These are phyloP conservation scores for Zophobas morio DNA, from an alignment of 1,140 invertebrate genomes.

Conservation along the genomic window DNA sequence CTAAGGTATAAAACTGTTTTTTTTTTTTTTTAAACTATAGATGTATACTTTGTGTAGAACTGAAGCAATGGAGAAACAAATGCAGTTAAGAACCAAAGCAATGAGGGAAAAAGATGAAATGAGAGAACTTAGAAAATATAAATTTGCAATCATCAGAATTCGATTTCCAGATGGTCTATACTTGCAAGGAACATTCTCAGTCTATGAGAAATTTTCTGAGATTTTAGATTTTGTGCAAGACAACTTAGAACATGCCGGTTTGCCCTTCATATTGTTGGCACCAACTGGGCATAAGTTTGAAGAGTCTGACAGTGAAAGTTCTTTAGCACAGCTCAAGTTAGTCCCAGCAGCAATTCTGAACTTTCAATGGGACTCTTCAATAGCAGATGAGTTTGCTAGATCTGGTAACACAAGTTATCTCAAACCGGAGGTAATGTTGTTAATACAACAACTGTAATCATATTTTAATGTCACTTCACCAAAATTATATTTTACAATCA, in stretches of 20 bases:
- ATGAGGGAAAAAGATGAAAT: constrained; percentile 92
- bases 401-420: constrained; percentile 75
- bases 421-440: constrained; percentile 81
- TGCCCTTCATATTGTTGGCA: constrained; percentile 77
- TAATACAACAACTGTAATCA: constrained; percentile 75
- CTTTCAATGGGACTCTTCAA: constrained; percentile 74
- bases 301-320: constrained; percentile 76
- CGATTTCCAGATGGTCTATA: constrained; percentile 90
- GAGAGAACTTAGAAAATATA: constrained; percentile 85
- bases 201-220: constrained; percentile 81
- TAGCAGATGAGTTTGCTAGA: constrained; percentile 69
- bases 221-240: constrained; percentile 83
- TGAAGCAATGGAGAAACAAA: constrained; percentile 84
- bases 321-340: constrained; percentile 78
- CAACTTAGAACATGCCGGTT: constrained; percentile 75
- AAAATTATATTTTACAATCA: constrained; percentile 31
- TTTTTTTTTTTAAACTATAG: constrained; percentile 37
- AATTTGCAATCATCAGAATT: constrained; percentile 87
- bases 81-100: constrained; percentile 90
- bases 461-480: constrained; percentile 41
- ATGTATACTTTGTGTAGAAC: constrained; percentile 68
- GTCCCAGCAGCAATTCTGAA: constrained; percentile 83
- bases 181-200: constrained; percentile 87
- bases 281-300: constrained; percentile 76
- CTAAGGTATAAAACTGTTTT: constrained; percentile 70